Evolutionary conservation across 2,888 invertebrate species (phyloP).

Genomic region (Mythimna impura): DNA sequence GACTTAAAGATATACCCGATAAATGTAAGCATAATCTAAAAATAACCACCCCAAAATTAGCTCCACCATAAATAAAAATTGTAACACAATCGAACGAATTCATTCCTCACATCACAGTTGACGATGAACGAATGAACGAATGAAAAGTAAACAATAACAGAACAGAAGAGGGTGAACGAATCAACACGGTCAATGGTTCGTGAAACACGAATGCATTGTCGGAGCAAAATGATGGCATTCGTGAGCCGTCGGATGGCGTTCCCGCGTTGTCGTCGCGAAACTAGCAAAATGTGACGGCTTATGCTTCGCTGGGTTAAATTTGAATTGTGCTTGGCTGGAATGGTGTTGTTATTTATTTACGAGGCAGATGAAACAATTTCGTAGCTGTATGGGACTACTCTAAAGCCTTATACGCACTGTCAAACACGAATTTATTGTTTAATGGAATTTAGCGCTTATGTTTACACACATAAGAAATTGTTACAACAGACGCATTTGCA

Average conservation of each 20-base stretch:
- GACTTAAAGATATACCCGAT: neutral
- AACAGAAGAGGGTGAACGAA: slow-evolving; percentile 49
- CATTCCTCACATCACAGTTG: slow-evolving; percentile 22
- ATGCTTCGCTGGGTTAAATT: slow-evolving; percentile 3
- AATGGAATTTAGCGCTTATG: neutral
- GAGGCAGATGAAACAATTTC: neutral
- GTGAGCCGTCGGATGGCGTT: slow-evolving; percentile 12
- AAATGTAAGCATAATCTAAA: slow-evolving; percentile 2
- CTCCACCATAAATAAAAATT: neutral
- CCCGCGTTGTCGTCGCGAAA: slow-evolving; percentile 37
- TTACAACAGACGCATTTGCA: neutral
- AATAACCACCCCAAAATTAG: slow-evolving; percentile 13
- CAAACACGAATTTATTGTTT: neutral
- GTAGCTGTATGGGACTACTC: neutral
- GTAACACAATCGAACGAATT: slow-evolving; percentile 18
- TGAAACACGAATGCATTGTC: slow-evolving; percentile 54
- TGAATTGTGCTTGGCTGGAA: slow-evolving; percentile 3
- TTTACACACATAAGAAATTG: neutral
- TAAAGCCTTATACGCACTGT: neutral
- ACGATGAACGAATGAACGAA: slow-evolving; percentile 24
- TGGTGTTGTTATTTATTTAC: slow-evolving; percentile 18
- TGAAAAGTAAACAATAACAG: slow-evolving; percentile 58
- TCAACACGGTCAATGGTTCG: slow-evolving; percentile 65
- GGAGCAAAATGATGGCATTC: slow-evolving; percentile 12
- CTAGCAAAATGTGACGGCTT: slow-evolving; percentile 23